Base-by-base conservation (phyloP, 1,140 invertebrate genomes). In the Teleopsis dalmanni region DNA sequence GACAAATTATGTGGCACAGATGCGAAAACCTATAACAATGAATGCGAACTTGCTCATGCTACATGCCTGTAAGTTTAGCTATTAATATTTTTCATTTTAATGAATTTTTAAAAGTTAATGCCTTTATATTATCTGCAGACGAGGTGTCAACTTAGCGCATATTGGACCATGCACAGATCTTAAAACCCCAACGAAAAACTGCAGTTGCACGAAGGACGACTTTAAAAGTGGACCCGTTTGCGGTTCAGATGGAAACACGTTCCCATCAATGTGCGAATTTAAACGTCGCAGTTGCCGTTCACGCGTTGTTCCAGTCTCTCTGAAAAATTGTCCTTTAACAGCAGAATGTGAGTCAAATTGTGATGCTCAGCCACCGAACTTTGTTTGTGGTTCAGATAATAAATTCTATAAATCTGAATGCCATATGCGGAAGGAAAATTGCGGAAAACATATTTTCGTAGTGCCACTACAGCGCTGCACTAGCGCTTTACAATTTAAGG, bases 321-420 rank as follows among this genome's bases (percentile, higher is more conserved):
- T 82, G 0, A 80, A 86, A 48, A 87, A 88, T 56, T 94, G 87
- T 71, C 81, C 79, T 42, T 87, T 85, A 6, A 91, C 88, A 1
- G 85, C 85, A 1, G 78, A 82, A 10, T 93, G 88, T 73, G 84
- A 90, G 57, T 76, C 82, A 35, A 78, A 83, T 56, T 87, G 85
- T 60, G 67, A 70, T 56, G 58, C 70, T 0, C 82, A 83, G 19
- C 81, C 84, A 11, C 77, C 81, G 41, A 78, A 83, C 50, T 91
- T 88, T 57, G 89, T 95, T 35, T 96, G 93, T 70, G 91, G 88
- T 21, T 93, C 87, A 6, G 91, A 97, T 67, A 89, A 88, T 62
- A 84, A 87, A 62, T 86, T 94, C 56, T 96, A 96, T 74, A 80
- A 83, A 56, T 95, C 89, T 68, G 85, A 91, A 68, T 96, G 94